A percentile compares a stretch with the other conserved stretches of the same genome.
Conservation (phyloP, 1,140 invertebrate species). For the Sesamia nonagrioides region DNA sequence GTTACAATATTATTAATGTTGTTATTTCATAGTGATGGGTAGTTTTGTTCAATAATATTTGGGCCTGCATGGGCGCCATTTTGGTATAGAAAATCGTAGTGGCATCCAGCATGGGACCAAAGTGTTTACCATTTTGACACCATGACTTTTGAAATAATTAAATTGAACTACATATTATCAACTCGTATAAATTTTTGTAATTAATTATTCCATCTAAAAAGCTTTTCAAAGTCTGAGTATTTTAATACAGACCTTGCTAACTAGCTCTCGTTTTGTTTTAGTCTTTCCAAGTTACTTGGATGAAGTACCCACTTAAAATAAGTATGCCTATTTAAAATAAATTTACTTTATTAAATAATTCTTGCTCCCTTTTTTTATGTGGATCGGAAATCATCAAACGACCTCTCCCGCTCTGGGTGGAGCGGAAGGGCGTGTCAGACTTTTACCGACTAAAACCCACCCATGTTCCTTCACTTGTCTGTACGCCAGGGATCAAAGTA, state of each 20-base stretch:
- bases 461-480: no score
- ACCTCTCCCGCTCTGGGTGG: no score
- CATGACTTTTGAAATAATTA: no score
- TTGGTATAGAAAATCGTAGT: background rate
- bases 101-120: conserved; percentile 11
- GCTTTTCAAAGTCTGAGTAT: conserved; percentile 8
- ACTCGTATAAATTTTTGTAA: no score
- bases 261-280: conserved; percentile 20
- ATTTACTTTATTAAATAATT: conserved; percentile 34
- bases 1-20: background rate
- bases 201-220: no score
- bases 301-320: conserved; percentile 26
- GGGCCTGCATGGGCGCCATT: conserved; percentile 13
- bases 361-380: background rate
- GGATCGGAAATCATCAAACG: no score
- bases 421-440: no score
- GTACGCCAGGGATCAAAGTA: no score
- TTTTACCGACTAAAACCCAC: no score
- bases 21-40: background rate
- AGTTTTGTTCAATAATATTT: background rate
- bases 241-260: conserved; percentile 19
- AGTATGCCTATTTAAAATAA: conserved; percentile 18
- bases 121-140: no score
- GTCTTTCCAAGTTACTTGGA: conserved; percentile 22
- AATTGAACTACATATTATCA: no score